Conservation (phyloP, 2,888 invertebrate species). For the Lapara coniferarum region DNA sequence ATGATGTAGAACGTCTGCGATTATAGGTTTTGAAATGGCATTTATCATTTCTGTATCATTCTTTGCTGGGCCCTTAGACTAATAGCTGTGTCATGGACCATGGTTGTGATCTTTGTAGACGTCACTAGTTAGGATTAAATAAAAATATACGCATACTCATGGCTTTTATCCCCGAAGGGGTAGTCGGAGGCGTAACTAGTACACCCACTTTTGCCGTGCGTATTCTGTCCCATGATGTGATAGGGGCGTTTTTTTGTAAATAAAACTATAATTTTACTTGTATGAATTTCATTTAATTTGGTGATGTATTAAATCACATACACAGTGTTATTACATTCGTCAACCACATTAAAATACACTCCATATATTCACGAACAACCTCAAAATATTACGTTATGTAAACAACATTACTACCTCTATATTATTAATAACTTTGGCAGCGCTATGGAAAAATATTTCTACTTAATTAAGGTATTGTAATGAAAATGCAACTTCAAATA, state of each 20-base stretch:
- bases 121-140: constrained; percentile 31
- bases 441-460: constrained; percentile 84
- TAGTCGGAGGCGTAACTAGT: too few species aligned
- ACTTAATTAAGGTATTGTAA: constrained; percentile 64
- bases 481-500: constrained; percentile 82
- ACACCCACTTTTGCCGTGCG: too few species aligned
- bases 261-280: constrained; percentile 43
- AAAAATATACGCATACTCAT: too few species aligned
- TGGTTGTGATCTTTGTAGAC: too few species aligned
- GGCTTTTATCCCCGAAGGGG: too few species aligned
- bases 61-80: too few species aligned
- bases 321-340: constrained; percentile 73
- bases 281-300: constrained; percentile 71
- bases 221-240: too few species aligned
- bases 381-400: constrained; percentile 76
- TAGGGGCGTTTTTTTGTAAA: too few species aligned
- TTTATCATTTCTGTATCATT: too few species aligned
- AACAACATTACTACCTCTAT: constrained; percentile 80
- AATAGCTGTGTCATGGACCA: too few species aligned
- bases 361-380: constrained; percentile 78
- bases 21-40: too few species aligned
- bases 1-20: too few species aligned
- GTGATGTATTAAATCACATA: constrained; percentile 74
- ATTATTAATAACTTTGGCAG: constrained; percentile 82
- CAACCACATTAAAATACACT: constrained; percentile 77